Evolutionary conservation across 1,140 invertebrate genomes (phyloP), one percentile per base, ranked within the genome.

Genomic region (Macrobrachium nipponense): DNA sequence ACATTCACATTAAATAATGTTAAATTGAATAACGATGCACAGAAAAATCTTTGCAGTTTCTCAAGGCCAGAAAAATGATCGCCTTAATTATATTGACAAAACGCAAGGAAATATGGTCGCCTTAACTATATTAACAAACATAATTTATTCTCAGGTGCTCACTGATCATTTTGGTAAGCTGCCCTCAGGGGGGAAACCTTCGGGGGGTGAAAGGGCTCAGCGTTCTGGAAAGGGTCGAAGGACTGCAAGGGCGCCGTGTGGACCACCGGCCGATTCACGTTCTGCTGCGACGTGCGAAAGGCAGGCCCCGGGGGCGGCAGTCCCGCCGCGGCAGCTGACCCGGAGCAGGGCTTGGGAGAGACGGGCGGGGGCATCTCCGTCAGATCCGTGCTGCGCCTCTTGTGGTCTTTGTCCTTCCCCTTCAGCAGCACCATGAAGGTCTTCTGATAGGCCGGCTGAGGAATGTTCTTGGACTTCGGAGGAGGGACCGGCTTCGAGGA

Each of bases 381-480:
- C 14, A 83, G 44, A 7, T 88, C 87, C 6, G 62, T 58, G 43
- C 81, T 84, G 23, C 82, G 87, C 17, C 87, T 66, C 61, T 88
- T 88, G 58, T 27, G 62, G 23, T 68, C 68, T 15, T 60, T 44
- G 58, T 81, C 82, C 72, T 73, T 84, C 27, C 83, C 80, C n/a
- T 80, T 82, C 14, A 89, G 58, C 80, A 89, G 87, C 23, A 86
- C 88, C 14, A 89, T 89, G 64, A 89, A 89, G 23, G 88, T 89
- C 73, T 89, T 89, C 66, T 87, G 86, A 83, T 87, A 89, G 5
- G 85, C 59, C 51, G 85, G 61, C 61, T 84, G 86, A 5, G 85
- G 79, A 10, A 87, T 81, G n/a, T 81, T 70, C 79, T 82, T 82
- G 0, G 36, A 62, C 44, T 87, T 86, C 2, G 84, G 59, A 11